phyloP scores from a whole-genome alignment of 2,113 vertebrate species.

The Albula goreensis region DNA sequence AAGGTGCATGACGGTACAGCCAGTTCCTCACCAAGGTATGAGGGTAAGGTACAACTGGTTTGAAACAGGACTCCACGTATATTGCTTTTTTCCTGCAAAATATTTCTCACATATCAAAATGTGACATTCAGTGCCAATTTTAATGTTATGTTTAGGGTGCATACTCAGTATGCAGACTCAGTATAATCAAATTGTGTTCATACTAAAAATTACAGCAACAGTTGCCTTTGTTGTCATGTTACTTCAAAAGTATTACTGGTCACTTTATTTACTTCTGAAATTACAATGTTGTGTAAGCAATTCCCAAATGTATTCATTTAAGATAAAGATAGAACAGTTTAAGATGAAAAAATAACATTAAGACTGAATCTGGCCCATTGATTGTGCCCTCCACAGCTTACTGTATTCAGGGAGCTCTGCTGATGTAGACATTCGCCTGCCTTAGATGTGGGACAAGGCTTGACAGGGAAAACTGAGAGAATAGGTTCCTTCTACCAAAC shows the following conservation, averaged over 20 bases:
- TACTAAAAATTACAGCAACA: not conserved
- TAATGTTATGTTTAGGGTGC: not conserved
- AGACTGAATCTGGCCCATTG: not conserved
- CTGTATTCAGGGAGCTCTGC: not conserved
- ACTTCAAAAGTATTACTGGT: not conserved
- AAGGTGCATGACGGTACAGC: not conserved
- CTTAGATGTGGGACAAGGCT: not conserved
- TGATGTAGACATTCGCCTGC: not conserved
- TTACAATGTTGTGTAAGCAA: not conserved
- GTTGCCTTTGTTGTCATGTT: not conserved
- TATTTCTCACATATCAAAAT: not conserved
- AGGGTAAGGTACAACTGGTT: not conserved
- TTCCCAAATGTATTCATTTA: not conserved
- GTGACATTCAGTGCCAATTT: not conserved
- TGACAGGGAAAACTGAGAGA: not conserved
- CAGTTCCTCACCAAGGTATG: constrained; percentile 7
- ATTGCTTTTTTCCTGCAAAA: not conserved
- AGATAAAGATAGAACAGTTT: not conserved
- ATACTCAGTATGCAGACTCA: not conserved
- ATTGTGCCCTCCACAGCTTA: not conserved
- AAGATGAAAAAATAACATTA: not conserved
- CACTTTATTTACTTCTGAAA: not conserved
- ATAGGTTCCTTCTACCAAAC: not conserved
- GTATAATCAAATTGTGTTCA: too few species aligned
- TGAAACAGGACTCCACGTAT: not conserved